Percentiles rank a stretch among this genome's conserved stretches.
Conservation (phyloP, 2,888 invertebrate species). For the Hydriomena furcata region DNA sequence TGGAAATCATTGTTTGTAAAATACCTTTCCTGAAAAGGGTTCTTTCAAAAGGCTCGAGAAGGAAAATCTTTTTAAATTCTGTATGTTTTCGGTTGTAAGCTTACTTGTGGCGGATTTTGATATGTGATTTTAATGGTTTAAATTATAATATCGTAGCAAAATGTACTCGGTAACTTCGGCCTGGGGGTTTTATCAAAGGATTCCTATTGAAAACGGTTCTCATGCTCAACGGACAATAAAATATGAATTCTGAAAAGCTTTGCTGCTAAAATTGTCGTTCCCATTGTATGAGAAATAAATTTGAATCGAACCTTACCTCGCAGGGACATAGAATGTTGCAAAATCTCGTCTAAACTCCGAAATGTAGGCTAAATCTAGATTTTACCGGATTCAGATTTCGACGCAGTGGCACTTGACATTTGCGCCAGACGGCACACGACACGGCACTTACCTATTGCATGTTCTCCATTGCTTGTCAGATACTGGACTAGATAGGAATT, state of each 20-base stretch:
- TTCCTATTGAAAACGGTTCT: not conserved
- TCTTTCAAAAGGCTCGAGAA: conserved; percentile 15
- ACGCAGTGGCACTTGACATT: conserved; percentile 1
- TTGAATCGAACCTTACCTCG: too few species aligned
- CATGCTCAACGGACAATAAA: not conserved
- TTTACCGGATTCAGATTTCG: not conserved
- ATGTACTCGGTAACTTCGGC: too few species aligned
- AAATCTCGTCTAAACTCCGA: not conserved
- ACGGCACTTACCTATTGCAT: conserved; percentile 8
- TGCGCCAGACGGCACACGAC: conserved; percentile 4
- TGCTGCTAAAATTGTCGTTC: too few species aligned
- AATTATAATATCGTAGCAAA: not conserved
- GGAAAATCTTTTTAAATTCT: conserved; percentile 10
- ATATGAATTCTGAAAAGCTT: too few species aligned
- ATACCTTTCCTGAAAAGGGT: conserved; percentile 5
- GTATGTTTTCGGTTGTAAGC: conserved; percentile 1
- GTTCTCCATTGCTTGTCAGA: conserved; percentile 12
- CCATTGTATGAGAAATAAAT: too few species aligned
- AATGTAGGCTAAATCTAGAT: conserved; percentile 1
- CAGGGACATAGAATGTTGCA: not conserved
- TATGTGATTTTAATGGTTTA: not conserved
- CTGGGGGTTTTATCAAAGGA: not conserved
- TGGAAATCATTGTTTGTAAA: conserved; percentile 12
- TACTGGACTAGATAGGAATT: conserved; percentile 6
- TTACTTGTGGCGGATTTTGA: not conserved